Evolutionary conservation across 2,797 vertebrate species (phyloP).

Genomic region (Tadarida brasiliensis): DNA sequence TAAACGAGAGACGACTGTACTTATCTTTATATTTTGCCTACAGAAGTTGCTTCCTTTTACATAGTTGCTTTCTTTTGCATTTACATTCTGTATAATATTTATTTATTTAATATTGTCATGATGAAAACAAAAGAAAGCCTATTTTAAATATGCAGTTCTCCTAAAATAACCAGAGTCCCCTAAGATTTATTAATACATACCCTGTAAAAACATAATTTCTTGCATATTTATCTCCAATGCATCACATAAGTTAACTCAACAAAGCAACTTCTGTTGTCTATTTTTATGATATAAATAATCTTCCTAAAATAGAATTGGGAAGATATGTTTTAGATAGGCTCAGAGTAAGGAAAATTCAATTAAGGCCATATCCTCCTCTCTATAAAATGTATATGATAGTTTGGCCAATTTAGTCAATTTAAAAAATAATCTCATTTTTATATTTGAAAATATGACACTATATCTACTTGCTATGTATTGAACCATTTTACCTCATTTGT

Average conservation of each 20-base stretch:
- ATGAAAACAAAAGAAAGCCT: not conserved
- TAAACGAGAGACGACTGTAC: too few relatives aligned
- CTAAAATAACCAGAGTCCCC: not conserved
- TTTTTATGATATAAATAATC: not conserved
- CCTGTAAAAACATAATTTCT: not conserved
- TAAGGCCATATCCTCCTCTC: not conserved
- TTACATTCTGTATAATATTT: not conserved
- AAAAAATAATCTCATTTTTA: not conserved
- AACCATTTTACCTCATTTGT: not conserved
- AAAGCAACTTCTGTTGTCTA: not conserved
- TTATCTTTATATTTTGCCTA: not conserved
- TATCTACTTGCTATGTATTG: not conserved
- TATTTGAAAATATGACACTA: not conserved
- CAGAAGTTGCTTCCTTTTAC: not conserved
- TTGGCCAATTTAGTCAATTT: not conserved
- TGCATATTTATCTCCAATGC: not conserved
- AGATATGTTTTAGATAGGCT: not conserved
- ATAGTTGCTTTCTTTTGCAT: not conserved
- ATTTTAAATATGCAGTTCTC: not conserved
- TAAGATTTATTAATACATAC: not conserved
- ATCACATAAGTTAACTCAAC: not conserved
- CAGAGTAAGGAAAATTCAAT: not conserved
- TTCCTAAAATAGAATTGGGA: not conserved
- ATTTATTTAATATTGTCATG: conserved; percentile 36
- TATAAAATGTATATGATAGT: not conserved